Evolutionary conservation across 2,113 vertebrate genomes (phyloP).

Genomic region (Thinocorus orbignyianus): DNA sequence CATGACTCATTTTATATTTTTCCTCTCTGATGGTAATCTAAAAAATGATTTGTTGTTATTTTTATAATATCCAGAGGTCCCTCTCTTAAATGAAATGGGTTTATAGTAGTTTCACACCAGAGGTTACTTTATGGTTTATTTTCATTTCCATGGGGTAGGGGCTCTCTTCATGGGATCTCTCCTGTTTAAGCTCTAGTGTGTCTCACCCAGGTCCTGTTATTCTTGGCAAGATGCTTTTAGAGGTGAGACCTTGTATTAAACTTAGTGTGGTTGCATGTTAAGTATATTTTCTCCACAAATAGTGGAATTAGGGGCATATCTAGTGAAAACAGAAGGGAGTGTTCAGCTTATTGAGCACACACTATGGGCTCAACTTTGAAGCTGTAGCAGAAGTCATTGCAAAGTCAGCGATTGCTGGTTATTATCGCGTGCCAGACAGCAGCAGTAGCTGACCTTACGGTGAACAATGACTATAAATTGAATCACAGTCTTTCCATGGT

Average conservation of each 20-base stretch:
- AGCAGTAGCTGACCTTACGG: neutral
- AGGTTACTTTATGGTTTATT: neutral
- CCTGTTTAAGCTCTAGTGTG: neutral
- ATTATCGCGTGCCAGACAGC: neutral
- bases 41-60: neutral
- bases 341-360: conserved; percentile 46
- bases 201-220: neutral
- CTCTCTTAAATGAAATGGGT: neutral
- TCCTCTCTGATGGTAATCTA: neutral
- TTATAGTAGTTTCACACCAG: neutral
- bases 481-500: neutral
- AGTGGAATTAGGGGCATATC: neutral
- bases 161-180: neutral
- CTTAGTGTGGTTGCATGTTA: neutral
- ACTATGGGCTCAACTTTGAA: neutral
- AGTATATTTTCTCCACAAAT: neutral
- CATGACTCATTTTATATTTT: neutral
- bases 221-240: neutral
- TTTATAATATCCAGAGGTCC: neutral
- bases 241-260: neutral
- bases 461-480: neutral
- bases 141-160: neutral
- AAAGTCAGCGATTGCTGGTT: neutral
- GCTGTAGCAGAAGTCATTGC: conserved; percentile 20
- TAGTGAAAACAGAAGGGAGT: conserved; percentile 32